Percentiles rank a stretch among this genome's conserved stretches.
phyloP scores from a whole-genome alignment of 2,888 invertebrate genomes.

The Drosophila fungiperda region DNA sequence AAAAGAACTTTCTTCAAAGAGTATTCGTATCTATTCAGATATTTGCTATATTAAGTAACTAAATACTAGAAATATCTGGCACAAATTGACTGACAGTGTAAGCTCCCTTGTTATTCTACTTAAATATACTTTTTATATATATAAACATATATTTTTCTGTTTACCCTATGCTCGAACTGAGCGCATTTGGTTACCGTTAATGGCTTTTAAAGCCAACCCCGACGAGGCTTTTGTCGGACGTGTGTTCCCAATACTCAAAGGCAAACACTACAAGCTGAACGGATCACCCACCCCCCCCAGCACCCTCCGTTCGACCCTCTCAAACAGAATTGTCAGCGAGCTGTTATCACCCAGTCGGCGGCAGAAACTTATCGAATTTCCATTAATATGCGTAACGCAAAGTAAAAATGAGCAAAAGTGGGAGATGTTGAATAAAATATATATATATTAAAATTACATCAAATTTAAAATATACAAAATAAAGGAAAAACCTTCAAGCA shows the following conservation, averaged over 20 bases:
- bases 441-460: slow-evolving; percentile 21
- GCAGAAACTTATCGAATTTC: slow-evolving; percentile 52
- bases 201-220: slow-evolving; percentile 47
- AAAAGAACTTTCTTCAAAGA: not conserved
- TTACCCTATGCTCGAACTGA: slow-evolving; percentile 26
- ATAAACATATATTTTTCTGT: slow-evolving; percentile 1
- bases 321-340: slow-evolving; percentile 39
- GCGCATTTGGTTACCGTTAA: slow-evolving; percentile 27
- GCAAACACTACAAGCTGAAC: slow-evolving; percentile 26
- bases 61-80: not conserved
- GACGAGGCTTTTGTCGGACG: not conserved
- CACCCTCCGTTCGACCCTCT: not conserved
- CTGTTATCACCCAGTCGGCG: slow-evolving; percentile 36
- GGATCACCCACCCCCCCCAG: not conserved
- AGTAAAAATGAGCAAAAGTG: slow-evolving; percentile 1
- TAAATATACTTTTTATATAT: not conserved
- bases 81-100: slow-evolving; percentile 1
- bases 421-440: not conserved
- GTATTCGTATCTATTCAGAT: not conserved
- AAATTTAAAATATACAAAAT: slow-evolving; percentile 13
- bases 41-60: not conserved
- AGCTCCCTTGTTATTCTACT: not conserved
- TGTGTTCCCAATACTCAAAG: slow-evolving; percentile 39
- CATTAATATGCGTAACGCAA: slow-evolving; percentile 31
- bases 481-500: not conserved